Percentiles rank a stretch among this genome's conserved stretches.
Evolutionary conservation across 2,113 vertebrate genomes (phyloP).

Genomic region (Perca schrenkii): DNA sequence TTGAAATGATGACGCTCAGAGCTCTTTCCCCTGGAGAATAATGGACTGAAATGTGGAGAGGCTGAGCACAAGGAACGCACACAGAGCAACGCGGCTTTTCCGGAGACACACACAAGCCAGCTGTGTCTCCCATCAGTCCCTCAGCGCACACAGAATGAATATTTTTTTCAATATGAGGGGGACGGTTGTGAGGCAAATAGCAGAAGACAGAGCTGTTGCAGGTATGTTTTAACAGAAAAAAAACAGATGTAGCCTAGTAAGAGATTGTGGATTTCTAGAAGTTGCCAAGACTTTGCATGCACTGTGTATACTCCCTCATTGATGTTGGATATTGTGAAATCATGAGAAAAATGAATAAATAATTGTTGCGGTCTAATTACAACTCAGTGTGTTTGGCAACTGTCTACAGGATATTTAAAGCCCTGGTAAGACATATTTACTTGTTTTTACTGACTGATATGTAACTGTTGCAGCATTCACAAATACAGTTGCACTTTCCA

Average conservation of each 20-base stretch:
- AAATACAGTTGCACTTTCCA: conserved; percentile 38
- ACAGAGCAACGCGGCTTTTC: conserved; percentile 53
- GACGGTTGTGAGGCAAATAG: conserved; percentile 57
- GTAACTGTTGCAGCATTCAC: neutral
- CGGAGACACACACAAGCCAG: conserved; percentile 41
- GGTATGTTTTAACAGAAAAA: conserved; percentile 60
- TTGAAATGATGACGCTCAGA: conserved; percentile 74
- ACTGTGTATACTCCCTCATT: neutral
- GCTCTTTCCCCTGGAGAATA: conserved; percentile 72
- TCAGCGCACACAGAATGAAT: conserved; percentile 67
- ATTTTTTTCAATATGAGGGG: conserved; percentile 75
- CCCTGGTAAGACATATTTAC: neutral
- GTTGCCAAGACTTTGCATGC: conserved; percentile 53
- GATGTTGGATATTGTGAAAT: conserved; percentile 7
- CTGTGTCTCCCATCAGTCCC: conserved; percentile 35
- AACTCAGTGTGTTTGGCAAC: neutral
- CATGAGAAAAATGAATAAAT: conserved; percentile 29
- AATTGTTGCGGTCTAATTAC: conserved; percentile 6
- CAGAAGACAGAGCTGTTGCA: conserved; percentile 71
- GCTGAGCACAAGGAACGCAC: conserved; percentile 64
- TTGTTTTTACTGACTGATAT: neutral
- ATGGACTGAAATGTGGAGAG: conserved; percentile 75
- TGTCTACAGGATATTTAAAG: neutral
- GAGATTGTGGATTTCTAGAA: conserved; percentile 36
- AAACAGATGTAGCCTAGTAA: neutral